A percentile compares a stretch with the other conserved stretches of the same genome.
These are phyloP conservation scores for Pithys albifrons DNA, from an alignment of 2,113 vertebrate genomes.

Conservation along the genomic window DNA sequence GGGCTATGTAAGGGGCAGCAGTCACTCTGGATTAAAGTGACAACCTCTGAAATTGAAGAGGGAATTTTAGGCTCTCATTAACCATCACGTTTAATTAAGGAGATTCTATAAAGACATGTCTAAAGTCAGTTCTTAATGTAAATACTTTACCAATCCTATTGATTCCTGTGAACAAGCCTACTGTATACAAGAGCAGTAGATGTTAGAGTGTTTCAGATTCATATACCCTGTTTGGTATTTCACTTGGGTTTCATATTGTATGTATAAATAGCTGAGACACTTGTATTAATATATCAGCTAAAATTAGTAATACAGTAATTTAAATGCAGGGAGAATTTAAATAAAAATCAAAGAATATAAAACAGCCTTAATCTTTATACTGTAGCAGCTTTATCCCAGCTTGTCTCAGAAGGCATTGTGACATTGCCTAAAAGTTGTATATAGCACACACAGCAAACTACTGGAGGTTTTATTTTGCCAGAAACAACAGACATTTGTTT, in stretches of 20 bases:
- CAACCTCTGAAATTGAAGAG: neutral
- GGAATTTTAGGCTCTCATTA: neutral
- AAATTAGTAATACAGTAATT: slow-evolving; percentile 59
- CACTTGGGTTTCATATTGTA: slow-evolving; percentile 19
- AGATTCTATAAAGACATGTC: neutral
- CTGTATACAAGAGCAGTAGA: neutral
- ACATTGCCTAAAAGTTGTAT: slow-evolving; percentile 31
- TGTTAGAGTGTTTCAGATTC: neutral
- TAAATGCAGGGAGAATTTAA: slow-evolving; percentile 48
- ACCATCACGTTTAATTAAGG: neutral
- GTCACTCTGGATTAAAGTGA: neutral
- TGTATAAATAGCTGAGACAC: slow-evolving; percentile 6
- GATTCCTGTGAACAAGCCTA: neutral
- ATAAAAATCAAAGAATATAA: slow-evolving; percentile 70
- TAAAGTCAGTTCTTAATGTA: neutral
- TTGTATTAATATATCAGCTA: slow-evolving; percentile 20
- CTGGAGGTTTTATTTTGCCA: slow-evolving; percentile 43
- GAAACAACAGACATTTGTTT: slow-evolving; percentile 65
- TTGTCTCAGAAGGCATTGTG: slow-evolving; percentile 24
- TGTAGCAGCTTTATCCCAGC: slow-evolving; percentile 30
- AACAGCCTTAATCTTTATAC: slow-evolving; percentile 63
- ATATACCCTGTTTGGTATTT: neutral
- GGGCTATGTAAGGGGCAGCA: neutral
- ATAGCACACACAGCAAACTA: neutral
- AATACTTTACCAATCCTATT: neutral